Evolutionary conservation across 2,888 invertebrate species (phyloP), one percentile per base, ranked within the genome.

Genomic region (Aelia acuminata): DNA sequence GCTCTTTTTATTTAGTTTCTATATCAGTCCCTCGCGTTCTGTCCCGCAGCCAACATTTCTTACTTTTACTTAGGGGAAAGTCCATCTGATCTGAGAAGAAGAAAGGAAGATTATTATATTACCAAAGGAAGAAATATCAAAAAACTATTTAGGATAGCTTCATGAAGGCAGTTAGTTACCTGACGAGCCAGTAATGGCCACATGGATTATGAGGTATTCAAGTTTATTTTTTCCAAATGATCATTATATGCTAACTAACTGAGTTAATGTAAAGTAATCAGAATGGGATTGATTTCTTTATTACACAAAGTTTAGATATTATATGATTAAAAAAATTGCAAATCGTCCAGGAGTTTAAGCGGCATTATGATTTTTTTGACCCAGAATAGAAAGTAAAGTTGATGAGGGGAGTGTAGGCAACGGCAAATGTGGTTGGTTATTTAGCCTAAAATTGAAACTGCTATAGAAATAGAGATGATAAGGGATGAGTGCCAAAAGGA

Each of bases 61-160:
- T 43, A 22, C 80, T 80, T 80, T 80, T 80, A 47, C 80, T 5
- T 22, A 20, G 43, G 80, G n/a, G 80, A 80, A 80, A 80, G 80
- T 80, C 22, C 4, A 43, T 43, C 43, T 47, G 15, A 80, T 80
- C 43, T 10, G 80, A 22, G n/a, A 80, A 11, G n/a, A 43, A 35
- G n/a, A n/a, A 80, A 20, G 39, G 39, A 80, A 80, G n/a, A 43
- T n/a, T 80, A 7, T n/a, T 43, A 47, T n/a, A n/a, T 43, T 22
- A 22, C 39, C n/a, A 20, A 8, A 13, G n/a, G 39, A 43, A 43
- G n/a, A 47, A 75, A 31, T 5, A n/a, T 1, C 15, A 75, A 20
- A 70, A 39, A 15, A 39, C 35, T 39, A 75, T 75, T 35, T 39
- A 39, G 35, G 35, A 20, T 39, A 39, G 0, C 75, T 75, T 75